A percentile compares a stretch with the other conserved stretches of the same genome.
Conservation (phyloP, 2,888 invertebrate genomes). For the Lobophora halterata region DNA sequence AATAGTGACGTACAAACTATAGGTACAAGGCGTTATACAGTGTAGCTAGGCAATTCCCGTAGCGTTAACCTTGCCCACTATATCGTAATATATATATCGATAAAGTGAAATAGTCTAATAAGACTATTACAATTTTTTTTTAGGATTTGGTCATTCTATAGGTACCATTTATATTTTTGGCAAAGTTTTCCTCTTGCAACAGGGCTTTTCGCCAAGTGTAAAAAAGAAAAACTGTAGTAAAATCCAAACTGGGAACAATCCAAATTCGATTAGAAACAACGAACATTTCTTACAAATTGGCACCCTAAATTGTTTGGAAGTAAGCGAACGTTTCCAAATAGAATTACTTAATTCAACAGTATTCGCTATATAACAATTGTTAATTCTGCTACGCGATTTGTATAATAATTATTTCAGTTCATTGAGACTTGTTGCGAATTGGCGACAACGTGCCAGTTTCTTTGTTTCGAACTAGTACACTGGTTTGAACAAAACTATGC, state of each 20-base stretch:
- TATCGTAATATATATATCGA: no score
- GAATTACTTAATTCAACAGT: constrained; percentile 14
- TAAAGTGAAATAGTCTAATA: constrained; percentile 8
- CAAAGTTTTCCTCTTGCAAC: constrained; percentile 7
- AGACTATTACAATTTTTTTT: constrained; percentile 12
- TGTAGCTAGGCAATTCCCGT: no score
- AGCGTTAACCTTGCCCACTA: no score
- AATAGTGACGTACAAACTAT: no score
- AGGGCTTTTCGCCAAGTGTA: constrained; percentile 12
- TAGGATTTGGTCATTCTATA: constrained; percentile 1
- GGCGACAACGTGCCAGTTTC: constrained; percentile 1
- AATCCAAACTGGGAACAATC: constrained; percentile 11
- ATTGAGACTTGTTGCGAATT: constrained; percentile 1
- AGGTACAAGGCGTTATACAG: no score
- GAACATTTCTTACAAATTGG: constrained; percentile 16
- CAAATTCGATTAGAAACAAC: constrained; percentile 16
- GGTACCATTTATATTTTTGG: no score
- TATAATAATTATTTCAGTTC: constrained; percentile 28
- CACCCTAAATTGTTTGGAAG: constrained; percentile 9
- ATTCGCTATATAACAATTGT: constrained; percentile 15
- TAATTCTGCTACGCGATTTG: constrained; percentile 28
- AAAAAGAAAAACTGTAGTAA: constrained; percentile 11
- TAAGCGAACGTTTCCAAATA: constrained; percentile 11
- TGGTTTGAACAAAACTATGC: no score
- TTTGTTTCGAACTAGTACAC: not conserved